phyloP scores from a whole-genome alignment of 2,113 vertebrate species.

The human region GRCh38 chr6:97818001-97818500 shows the following conservation, averaged over 20 bases:
- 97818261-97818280: conserved; percentile 37
- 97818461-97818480: not conserved
- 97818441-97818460: not conserved
- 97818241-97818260: conserved; percentile 33
- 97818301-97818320: conserved; percentile 32
- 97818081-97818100: conserved; percentile 58
- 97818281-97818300: not conserved
- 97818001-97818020: conserved; percentile 40
- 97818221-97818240: conserved; percentile 25
- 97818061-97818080: conserved; percentile 52
- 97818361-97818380: not conserved
- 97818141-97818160: conserved; percentile 23
- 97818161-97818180: conserved; percentile 20
- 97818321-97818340: conserved; percentile 1
- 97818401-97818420: not conserved
- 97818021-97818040: conserved; percentile 54
- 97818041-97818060: conserved; percentile 59
- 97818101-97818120: conserved; percentile 31
- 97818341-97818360: not conserved
- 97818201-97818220: conserved; percentile 18
- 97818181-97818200: not conserved
- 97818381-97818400: not conserved
- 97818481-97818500: not conserved
- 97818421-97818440: conserved; percentile 12
- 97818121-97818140: not conserved